Percentiles rank a stretch among this genome's conserved stretches.
These are phyloP conservation scores for Pedetes capensis DNA, from an alignment of 2,113 vertebrate genomes.

Conservation along the genomic window DNA sequence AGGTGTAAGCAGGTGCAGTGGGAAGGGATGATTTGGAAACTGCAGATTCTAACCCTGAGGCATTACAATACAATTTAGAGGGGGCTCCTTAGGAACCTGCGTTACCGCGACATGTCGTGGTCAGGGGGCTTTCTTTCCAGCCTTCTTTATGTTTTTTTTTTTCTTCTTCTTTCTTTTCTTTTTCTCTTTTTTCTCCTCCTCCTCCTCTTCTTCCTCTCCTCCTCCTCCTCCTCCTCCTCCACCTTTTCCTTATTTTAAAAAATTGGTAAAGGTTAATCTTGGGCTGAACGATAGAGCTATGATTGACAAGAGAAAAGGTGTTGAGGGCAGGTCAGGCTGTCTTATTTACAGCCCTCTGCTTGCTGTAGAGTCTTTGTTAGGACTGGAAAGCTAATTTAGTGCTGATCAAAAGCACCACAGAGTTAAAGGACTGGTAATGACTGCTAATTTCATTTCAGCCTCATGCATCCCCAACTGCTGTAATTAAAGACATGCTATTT, in stretches of 20 bases:
- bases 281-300: constrained; percentile 86
- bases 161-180: neutral
- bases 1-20: neutral
- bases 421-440: constrained; percentile 92
- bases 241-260: neutral
- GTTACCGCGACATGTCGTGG: constrained; percentile 65
- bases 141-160: neutral
- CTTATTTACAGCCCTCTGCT: constrained; percentile 90
- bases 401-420: constrained; percentile 90
- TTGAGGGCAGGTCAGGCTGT: constrained; percentile 88
- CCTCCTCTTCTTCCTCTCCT: neutral
- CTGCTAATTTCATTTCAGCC: constrained; percentile 92
- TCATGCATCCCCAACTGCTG: constrained; percentile 88
- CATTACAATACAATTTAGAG: constrained; percentile 73
- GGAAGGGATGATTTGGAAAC: constrained; percentile 59
- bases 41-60: constrained; percentile 74
- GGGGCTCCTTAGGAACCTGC: constrained; percentile 59
- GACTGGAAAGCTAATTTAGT: constrained; percentile 90
- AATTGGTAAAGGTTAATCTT: constrained; percentile 88
- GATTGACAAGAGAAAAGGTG: constrained; percentile 90
- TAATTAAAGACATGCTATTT: constrained; percentile 90
- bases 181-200: neutral
- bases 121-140: constrained; percentile 57
- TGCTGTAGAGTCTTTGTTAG: constrained; percentile 89
- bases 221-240: neutral